Percentiles rank a stretch among this genome's conserved stretches.
phyloP scores from a whole-genome alignment of 2,797 vertebrate genomes.

The Diplodus puntazzo region DNA sequence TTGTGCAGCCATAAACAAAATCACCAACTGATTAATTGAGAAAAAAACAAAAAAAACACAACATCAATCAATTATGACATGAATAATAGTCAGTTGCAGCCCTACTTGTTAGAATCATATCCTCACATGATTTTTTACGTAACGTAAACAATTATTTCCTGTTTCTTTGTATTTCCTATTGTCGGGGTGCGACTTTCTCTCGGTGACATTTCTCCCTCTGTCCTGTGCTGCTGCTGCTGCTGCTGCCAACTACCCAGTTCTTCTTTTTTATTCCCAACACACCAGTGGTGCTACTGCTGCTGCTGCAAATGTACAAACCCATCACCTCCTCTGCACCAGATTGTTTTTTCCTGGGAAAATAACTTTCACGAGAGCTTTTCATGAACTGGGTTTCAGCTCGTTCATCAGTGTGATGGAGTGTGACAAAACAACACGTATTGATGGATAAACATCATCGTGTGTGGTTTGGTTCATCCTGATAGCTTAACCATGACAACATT shows the following conservation, averaged over 20 bases:
- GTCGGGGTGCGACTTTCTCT: neutral
- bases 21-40: neutral
- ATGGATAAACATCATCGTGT: neutral
- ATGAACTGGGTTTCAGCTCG: neutral
- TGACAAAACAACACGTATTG: neutral
- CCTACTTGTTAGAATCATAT: neutral
- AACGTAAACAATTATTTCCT: neutral
- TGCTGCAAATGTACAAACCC: constrained; percentile 1
- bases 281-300: neutral
- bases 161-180: neutral
- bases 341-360: neutral
- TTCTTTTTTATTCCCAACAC: neutral
- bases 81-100: neutral
- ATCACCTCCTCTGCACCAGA: constrained; percentile 15
- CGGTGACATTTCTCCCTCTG: neutral
- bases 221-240: neutral
- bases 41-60: neutral
- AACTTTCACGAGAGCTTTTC: neutral
- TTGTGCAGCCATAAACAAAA: too few relatives aligned
- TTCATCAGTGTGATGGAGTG: neutral
- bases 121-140: neutral
- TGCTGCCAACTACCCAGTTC: neutral
- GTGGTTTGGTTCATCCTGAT: neutral
- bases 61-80: neutral
- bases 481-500: neutral